Conservation (phyloP, 2,888 invertebrate species). For the Odiellus spinosus region DNA sequence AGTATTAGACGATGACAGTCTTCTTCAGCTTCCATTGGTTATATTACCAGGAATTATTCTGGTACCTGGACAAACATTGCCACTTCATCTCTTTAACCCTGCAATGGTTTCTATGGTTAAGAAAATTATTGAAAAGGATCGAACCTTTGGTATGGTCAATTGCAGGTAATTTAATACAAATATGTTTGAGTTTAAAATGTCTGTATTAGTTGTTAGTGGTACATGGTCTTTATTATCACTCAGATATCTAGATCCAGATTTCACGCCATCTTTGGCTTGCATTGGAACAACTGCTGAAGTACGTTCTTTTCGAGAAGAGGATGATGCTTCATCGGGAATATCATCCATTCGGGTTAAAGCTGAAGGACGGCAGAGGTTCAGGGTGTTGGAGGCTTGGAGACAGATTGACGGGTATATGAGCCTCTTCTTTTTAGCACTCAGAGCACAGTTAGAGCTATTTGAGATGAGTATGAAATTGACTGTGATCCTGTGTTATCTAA, state of each 20-base stretch:
- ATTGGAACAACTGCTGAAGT: conserved; percentile 50
- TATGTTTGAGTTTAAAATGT: too few relatives aligned
- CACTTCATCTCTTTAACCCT: conserved; percentile 44
- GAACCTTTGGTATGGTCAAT: conserved; percentile 48
- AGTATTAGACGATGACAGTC: conserved; percentile 39
- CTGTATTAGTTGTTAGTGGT: too few relatives aligned
- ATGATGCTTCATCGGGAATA: conserved; percentile 35
- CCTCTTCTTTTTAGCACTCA: conserved; percentile 1
- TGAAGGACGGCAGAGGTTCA: conserved; percentile 58
- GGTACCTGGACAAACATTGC: conserved; percentile 64
- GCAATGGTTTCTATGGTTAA: conserved; percentile 42
- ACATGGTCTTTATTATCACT: too few relatives aligned
- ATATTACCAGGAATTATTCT: conserved; percentile 43
- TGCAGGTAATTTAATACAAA: too few relatives aligned
- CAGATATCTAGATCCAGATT: neutral
- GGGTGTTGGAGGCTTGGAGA: conserved; percentile 36
- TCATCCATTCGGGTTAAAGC: conserved; percentile 44
- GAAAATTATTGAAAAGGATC: conserved; percentile 39
- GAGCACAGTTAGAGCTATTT: too few relatives aligned
- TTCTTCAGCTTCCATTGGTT: conserved; percentile 39
- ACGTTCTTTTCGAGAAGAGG: conserved; percentile 41
- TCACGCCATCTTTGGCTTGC: conserved; percentile 25
- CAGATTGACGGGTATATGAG: conserved; percentile 32
- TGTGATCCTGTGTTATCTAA: neutral
- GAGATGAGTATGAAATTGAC: too few relatives aligned